phyloP scores from a whole-genome alignment of 2,113 vertebrate species.

The Hipposideros armiger region DNA sequence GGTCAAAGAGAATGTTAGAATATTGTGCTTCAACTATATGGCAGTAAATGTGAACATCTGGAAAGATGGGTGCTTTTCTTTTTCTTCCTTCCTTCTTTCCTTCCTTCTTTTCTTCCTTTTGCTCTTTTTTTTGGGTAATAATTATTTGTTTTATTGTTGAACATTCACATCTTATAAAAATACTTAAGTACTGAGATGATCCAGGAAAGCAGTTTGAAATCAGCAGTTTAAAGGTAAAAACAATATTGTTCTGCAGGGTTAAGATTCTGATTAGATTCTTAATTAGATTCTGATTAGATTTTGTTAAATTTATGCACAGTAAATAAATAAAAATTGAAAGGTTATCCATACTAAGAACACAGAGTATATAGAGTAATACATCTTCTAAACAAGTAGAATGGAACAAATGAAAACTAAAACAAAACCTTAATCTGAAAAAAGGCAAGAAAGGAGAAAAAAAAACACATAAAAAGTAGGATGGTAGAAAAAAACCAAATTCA shows the following conservation, averaged over 20 bases:
- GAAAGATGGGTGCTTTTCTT: neutral
- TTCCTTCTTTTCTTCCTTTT: neutral
- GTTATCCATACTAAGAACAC: neutral
- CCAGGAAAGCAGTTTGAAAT: constrained; percentile 1
- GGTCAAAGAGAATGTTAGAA: neutral
- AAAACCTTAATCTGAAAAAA: neutral
- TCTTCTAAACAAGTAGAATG: neutral
- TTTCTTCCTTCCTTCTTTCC: neutral
- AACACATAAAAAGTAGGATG: neutral
- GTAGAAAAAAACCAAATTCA: neutral
- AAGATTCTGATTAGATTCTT: neutral
- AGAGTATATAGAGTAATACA: neutral
- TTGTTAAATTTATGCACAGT: neutral
- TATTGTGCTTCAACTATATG: too few relatives aligned
- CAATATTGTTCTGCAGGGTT: neutral
- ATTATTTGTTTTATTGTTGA: constrained; percentile 17
- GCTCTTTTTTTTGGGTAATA: neutral
- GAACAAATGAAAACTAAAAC: neutral
- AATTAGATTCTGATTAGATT: neutral
- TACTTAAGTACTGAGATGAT: neutral
- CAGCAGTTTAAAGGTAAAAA: neutral
- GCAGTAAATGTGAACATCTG: neutral
- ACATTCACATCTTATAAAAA: neutral
- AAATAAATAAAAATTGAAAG: constrained; percentile 20
- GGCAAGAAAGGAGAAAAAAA: neutral